phyloP scores from a whole-genome alignment of 2,888 invertebrate species.

The Lochmaea crataegi region DNA sequence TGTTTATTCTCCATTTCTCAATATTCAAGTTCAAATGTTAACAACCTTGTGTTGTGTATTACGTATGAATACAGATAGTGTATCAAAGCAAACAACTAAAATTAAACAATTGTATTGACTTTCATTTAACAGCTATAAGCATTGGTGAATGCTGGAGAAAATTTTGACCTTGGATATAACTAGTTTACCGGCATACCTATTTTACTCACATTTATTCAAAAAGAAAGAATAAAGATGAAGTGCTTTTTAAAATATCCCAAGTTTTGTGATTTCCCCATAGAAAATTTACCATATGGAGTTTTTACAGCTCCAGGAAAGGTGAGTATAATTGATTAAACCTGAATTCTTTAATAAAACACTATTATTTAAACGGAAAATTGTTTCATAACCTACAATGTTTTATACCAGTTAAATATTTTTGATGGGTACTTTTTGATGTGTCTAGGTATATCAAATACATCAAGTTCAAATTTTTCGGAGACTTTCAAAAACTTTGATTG shows the following conservation, averaged over 20 bases:
- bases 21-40: neutral
- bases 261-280: conserved; percentile 89
- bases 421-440: too few relatives aligned
- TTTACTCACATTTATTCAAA: neutral
- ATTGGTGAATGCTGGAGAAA: neutral
- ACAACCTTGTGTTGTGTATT: neutral
- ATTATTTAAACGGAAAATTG: too few relatives aligned
- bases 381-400: neutral
- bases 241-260: conserved; percentile 78
- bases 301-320: conserved; percentile 91
- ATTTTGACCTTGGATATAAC: neutral
- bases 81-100: neutral
- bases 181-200: neutral
- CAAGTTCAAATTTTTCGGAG: too few relatives aligned
- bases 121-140: neutral
- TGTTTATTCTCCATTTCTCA: neutral
- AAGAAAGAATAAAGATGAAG: conserved; percentile 66
- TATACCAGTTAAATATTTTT: neutral
- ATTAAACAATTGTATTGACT: neutral
- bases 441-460: neutral
- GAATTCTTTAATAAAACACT: neutral
- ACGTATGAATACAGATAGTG: neutral
- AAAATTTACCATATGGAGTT: conserved; percentile 97
- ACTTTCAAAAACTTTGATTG: too few relatives aligned
- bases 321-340: conserved; percentile 66